These are phyloP conservation scores for Temnothorax curvispinosus DNA, from an alignment of 1,140 invertebrate genomes.

Conservation along the genomic window DNA sequence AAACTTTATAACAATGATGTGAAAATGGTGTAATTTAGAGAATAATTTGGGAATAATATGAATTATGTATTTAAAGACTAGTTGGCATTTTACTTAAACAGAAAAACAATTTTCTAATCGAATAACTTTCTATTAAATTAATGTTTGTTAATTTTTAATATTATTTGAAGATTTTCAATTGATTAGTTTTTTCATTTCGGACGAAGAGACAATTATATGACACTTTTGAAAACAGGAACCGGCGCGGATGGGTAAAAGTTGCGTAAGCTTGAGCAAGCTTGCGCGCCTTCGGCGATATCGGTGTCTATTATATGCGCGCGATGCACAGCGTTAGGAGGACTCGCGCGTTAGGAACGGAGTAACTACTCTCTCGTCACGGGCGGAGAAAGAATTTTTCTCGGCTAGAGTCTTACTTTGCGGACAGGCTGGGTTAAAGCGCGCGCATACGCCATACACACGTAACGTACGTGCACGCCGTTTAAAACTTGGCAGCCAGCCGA, in stretches of 20 bases:
- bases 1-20: neutral
- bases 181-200: neutral
- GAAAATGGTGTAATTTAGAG: neutral
- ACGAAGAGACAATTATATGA: neutral
- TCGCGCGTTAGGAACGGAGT: slow-evolving; percentile 22
- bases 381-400: slow-evolving; percentile 54
- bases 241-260: neutral
- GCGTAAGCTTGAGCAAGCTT: slow-evolving; percentile 2
- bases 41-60: neutral
- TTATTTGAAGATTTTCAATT: neutral
- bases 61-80: neutral
- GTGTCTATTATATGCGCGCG: slow-evolving; percentile 27
- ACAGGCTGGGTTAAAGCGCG: slow-evolving; percentile 15
- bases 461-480: slow-evolving; percentile 69
- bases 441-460: neutral
- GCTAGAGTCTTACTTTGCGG: neutral
- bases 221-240: neutral
- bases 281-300: slow-evolving; percentile 33
- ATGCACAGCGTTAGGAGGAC: slow-evolving; percentile 25
- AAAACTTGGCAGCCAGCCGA: slow-evolving; percentile 82
- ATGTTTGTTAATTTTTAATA: neutral
- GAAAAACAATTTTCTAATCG: neutral
- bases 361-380: slow-evolving; percentile 38
- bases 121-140: neutral
- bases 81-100: neutral